Conservation (phyloP, 2,888 invertebrate species). For the Eucera pruinosa region DNA sequence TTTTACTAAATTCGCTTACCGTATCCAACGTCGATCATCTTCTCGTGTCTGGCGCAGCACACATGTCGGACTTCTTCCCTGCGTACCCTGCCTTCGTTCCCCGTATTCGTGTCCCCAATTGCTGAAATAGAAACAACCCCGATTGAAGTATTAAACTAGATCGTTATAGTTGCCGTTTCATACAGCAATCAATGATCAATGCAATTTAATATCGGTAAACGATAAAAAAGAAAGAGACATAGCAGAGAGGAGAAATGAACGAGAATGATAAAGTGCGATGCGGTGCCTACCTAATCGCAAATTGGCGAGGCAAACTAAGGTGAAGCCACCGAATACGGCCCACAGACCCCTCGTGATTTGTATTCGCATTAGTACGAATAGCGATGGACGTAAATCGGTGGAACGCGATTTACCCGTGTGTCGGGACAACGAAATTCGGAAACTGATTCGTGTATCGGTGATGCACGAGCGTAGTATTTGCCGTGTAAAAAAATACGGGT, state of each 20-base stretch:
- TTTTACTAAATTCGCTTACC: slow-evolving; percentile 72
- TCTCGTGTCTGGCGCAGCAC: slow-evolving; percentile 81
- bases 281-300: slow-evolving; percentile 75
- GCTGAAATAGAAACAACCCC: slow-evolving; percentile 57
- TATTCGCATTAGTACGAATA: slow-evolving; percentile 63
- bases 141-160: background rate
- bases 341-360: slow-evolving; percentile 69
- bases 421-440: background rate
- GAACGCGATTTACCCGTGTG: slow-evolving; percentile 30
- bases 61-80: slow-evolving; percentile 60
- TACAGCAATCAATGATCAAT: background rate
- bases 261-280: slow-evolving; percentile 16
- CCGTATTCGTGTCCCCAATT: slow-evolving; percentile 56
- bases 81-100: slow-evolving; percentile 41
- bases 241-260: background rate
- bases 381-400: slow-evolving; percentile 19
- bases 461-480: slow-evolving; percentile 8
- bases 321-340: slow-evolving; percentile 72
- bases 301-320: slow-evolving; percentile 71
- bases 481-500: background rate
- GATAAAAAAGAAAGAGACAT: background rate
- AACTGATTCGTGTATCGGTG: background rate
- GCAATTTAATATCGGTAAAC: background rate
- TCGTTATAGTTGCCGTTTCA: background rate
- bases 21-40: slow-evolving; percentile 79